Evolutionary conservation across 2,888 invertebrate species (phyloP).

Genomic region (Amphipoea oculea): DNA sequence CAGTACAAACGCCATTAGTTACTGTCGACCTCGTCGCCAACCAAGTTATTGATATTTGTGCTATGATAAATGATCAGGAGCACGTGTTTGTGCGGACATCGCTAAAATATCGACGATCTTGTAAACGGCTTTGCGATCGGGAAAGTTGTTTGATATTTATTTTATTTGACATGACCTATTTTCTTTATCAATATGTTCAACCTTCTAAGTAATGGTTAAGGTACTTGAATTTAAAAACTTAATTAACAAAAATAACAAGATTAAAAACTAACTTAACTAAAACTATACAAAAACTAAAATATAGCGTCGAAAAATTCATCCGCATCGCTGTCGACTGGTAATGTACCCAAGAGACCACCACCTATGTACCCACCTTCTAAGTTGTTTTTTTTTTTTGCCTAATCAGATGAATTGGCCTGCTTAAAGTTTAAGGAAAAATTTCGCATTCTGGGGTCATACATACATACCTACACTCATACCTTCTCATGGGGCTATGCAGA

Average conservation of each 20-base stretch:
- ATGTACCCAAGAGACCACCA: too few relatives aligned
- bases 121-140: constrained; percentile 70
- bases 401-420: background rate
- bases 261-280: too few relatives aligned
- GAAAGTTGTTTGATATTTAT: constrained; percentile 69
- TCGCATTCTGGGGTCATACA: background rate
- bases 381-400: too few relatives aligned
- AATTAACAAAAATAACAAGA: too few relatives aligned
- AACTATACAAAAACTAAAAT: too few relatives aligned
- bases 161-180: constrained; percentile 65
- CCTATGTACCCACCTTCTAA: too few relatives aligned
- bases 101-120: constrained; percentile 71
- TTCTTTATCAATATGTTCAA: constrained; percentile 16
- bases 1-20: constrained; percentile 78
- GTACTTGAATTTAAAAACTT: too few relatives aligned
- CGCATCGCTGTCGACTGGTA: too few relatives aligned
- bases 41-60: constrained; percentile 86
- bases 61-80: constrained; percentile 82
- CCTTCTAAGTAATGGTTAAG: background rate
- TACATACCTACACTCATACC: background rate
- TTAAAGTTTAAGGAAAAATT: too few relatives aligned
- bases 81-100: constrained; percentile 73
- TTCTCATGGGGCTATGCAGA: too few relatives aligned
- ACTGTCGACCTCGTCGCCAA: constrained; percentile 78
- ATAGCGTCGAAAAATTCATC: too few relatives aligned